Base-by-base conservation (phyloP, 2,888 invertebrate species). In the Prenolepis imparis region DNA sequence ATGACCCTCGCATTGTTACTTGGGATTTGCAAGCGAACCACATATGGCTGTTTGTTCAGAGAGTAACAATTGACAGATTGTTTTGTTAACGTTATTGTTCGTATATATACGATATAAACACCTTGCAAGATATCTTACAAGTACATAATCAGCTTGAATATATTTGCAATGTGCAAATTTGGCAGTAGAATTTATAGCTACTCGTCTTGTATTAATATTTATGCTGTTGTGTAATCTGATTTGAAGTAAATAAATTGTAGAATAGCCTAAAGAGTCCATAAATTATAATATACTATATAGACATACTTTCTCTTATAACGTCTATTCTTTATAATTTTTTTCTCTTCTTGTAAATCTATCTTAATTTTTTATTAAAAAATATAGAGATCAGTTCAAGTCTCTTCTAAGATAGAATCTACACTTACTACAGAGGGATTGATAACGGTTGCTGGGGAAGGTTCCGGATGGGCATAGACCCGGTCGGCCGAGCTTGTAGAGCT, bases 401-500 rank as follows among this genome's bases (percentile, higher is more conserved):
- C 1, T 44, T 32, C 44, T 36, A 74, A 41, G 41, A 61, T 41
- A 32, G 28, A 9, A 24, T 55, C 28, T 66, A 1, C 39, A 78
- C 68, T 83, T 67, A 81, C 48, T 63, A 59, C 74, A 82, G 32
- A 84, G 61, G 9, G 28, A 55, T 11, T 39, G 55, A 21, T 74
- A 74, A 32, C 21, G 72, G 15, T n/a, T 41, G 41, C 88, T 90
- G 15, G 61, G 85, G n/a, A 44, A 52, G 59, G 84, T 87, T 15
- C 84, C 86, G 57, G n/a, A 61, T 55, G 88, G 90, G 84, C 90
- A 90, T 67, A 83, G 83, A 85, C 90, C 91, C 73, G 90, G 90
- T 59, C 85, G 87, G 81, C 92, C 91, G 86, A 90, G 87, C 83
- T 92, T 91, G 91, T 92, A 93, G 86, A 93, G 91, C 83, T 90